phyloP scores from a whole-genome alignment of 2,797 vertebrate species.

The Cuniculus paca region DNA sequence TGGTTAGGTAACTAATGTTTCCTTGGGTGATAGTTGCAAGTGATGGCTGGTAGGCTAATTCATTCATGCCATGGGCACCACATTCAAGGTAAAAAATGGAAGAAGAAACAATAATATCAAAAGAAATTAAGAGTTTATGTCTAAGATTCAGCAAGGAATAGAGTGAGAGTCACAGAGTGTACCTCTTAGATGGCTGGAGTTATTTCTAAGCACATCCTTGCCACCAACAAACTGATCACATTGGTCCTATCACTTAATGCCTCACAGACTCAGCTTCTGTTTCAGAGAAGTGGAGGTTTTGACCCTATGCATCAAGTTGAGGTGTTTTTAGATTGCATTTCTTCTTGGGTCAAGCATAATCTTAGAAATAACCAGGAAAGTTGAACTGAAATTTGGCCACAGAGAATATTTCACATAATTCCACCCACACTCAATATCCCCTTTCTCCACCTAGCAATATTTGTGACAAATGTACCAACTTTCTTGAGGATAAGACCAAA shows the following conservation, averaged over 20 bases:
- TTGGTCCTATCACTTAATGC: neutral
- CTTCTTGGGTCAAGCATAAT: neutral
- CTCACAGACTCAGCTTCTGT: neutral
- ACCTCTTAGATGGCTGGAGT: neutral
- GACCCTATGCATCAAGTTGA: neutral
- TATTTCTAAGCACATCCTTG: neutral
- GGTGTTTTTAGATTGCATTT: neutral
- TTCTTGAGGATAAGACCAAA: slow-evolving; percentile 78
- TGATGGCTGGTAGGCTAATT: neutral
- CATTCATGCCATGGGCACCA: neutral
- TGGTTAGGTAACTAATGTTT: neutral
- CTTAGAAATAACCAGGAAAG: slow-evolving; percentile 26
- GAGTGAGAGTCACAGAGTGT: neutral
- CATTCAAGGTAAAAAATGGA: neutral
- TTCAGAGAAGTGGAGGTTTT: neutral
- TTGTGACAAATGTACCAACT: slow-evolving; percentile 53
- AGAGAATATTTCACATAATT: slow-evolving; percentile 22
- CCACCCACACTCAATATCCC: neutral
- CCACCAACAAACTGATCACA: neutral
- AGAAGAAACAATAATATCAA: neutral
- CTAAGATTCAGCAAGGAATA: neutral
- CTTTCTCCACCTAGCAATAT: neutral
- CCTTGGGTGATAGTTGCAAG: neutral
- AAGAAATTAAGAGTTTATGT: neutral
- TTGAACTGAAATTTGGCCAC: slow-evolving; percentile 42